Evolutionary conservation across 53 echinoderm and acorn worm genomes (phyloP).

Genomic region (Actinopyga echinites): DNA sequence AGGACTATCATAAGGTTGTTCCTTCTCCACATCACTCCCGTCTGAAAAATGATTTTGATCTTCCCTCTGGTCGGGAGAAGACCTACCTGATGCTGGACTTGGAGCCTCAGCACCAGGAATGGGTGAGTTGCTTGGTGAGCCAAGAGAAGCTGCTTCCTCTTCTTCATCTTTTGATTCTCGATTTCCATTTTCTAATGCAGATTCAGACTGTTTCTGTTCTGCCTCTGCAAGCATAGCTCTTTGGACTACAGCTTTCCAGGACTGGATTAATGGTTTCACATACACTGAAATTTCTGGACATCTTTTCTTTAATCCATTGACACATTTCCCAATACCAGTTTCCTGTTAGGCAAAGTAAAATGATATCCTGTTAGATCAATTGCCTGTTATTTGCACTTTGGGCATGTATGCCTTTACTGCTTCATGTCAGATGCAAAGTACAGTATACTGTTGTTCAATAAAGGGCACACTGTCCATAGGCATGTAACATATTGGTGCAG

Average conservation of each 20-base stretch:
- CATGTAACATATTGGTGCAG: too few species aligned
- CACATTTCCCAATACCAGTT: conserved; percentile 85
- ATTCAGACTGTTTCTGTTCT: conserved; percentile 30
- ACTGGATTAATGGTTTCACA: conserved; percentile 64
- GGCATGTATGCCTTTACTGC: too few species aligned
- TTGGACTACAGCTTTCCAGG: conserved; percentile 77
- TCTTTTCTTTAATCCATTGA: conserved; percentile 74
- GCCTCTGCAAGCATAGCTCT: conserved; percentile 33
- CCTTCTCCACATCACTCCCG: neutral
- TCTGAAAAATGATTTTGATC: neutral
- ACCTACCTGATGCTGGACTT: neutral
- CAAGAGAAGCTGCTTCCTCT: conserved; percentile 3
- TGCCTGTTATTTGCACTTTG: neutral
- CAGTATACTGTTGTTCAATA: too few species aligned
- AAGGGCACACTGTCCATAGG: too few species aligned
- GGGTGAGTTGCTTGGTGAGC: neutral
- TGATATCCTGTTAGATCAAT: neutral
- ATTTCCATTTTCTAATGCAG: conserved; percentile 1
- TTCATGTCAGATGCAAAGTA: neutral
- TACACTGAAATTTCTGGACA: conserved; percentile 71
- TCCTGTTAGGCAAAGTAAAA: conserved; percentile 43
- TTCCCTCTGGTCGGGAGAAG: neutral
- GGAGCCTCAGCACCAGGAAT: neutral
- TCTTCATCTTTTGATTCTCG: neutral
- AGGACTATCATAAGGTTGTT: neutral